These are phyloP conservation scores for Eustalomyia histrio DNA, from an alignment of 2,888 invertebrate species.

Conservation along the genomic window DNA sequence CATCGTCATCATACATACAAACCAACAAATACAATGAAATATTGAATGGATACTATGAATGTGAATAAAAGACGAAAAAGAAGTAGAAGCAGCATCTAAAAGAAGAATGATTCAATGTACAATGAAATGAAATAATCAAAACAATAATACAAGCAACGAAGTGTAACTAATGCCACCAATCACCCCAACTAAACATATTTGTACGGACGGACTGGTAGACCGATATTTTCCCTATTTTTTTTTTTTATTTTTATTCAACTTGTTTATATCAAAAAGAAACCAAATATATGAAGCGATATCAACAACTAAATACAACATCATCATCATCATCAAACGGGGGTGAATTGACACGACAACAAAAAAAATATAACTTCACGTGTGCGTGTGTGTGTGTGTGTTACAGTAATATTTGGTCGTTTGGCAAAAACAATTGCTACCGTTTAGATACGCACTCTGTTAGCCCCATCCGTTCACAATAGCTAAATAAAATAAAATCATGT, in stretches of 20 bases:
- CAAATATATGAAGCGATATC: neutral
- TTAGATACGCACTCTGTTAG: conserved; percentile 45
- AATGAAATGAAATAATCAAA: conserved; percentile 63
- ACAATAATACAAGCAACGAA: conserved; percentile 65
- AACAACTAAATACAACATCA: neutral
- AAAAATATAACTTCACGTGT: neutral
- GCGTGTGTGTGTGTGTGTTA: conserved; percentile 15
- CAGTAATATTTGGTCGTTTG: conserved; percentile 41
- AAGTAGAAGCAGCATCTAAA: neutral
- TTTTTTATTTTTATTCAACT: neutral
- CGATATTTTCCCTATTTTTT: neutral
- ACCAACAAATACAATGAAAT: neutral
- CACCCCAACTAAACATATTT: conserved; percentile 8
- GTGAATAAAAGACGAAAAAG: neutral
- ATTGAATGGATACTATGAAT: conserved; percentile 8
- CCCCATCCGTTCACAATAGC: neutral
- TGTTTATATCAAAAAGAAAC: neutral
- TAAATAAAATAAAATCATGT: neutral
- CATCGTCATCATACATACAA: neutral
- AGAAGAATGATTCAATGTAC: conserved; percentile 22
- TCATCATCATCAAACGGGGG: neutral
- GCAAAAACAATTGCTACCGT: conserved; percentile 49
- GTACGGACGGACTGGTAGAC: neutral
- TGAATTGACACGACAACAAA: conserved; percentile 1
- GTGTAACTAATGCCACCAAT: conserved; percentile 61